Conservation (phyloP, 2,888 invertebrate genomes). For the Chalcosyrphus nemorum region DNA sequence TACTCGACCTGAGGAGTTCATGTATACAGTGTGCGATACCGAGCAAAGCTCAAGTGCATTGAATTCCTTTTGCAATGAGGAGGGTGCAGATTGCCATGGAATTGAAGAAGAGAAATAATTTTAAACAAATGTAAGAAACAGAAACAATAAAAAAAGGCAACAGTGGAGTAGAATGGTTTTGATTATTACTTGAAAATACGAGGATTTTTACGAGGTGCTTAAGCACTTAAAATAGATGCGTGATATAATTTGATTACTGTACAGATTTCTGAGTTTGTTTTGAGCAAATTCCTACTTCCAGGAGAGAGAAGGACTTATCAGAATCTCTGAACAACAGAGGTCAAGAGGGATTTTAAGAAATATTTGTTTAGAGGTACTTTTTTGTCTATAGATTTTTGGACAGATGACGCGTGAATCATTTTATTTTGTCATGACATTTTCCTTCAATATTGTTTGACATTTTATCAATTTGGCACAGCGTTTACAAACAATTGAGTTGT, state of each 20-base stretch:
- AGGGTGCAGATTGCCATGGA: constrained; percentile 40
- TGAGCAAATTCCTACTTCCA: too few relatives aligned
- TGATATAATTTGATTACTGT: neutral
- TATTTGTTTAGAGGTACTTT: too few relatives aligned
- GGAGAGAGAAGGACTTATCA: too few relatives aligned
- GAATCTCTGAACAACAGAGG: too few relatives aligned
- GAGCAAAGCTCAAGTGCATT: constrained; percentile 60
- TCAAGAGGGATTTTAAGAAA: too few relatives aligned
- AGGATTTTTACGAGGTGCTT: neutral
- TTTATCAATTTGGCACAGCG: too few relatives aligned
- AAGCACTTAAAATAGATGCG: neutral
- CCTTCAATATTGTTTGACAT: too few relatives aligned
- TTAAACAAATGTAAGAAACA: constrained; percentile 19
- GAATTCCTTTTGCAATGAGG: constrained; percentile 40
- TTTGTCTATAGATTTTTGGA: too few relatives aligned
- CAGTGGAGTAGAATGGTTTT: neutral
- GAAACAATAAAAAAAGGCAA: neutral
- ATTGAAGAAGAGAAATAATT: constrained; percentile 16
- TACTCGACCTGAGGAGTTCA: constrained; percentile 55
- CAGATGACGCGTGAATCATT: too few relatives aligned
- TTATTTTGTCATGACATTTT: too few relatives aligned
- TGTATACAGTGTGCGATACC: neutral
- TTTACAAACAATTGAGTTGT: too few relatives aligned
- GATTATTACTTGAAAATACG: neutral
- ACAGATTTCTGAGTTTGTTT: neutral